Conservation (phyloP, 2,797 vertebrate genomes). For the Amblyraja radiata region DNA sequence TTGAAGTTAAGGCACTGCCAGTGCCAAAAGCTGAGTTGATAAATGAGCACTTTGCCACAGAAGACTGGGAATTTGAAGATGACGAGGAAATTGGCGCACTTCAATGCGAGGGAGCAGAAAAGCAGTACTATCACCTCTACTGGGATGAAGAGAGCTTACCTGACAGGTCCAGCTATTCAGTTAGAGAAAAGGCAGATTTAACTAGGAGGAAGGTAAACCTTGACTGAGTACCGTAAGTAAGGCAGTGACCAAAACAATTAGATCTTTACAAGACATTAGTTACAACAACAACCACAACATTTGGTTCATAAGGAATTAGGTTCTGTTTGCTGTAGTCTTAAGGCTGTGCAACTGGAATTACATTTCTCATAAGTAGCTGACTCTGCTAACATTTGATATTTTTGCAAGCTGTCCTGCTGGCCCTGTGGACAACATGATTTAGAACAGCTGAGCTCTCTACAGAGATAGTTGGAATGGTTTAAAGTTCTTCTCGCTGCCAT, state of each 20-base stretch:
- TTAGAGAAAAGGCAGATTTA: conserved; percentile 30
- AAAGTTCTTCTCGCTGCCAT: background rate
- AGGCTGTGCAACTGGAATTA: background rate
- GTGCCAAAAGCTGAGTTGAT: background rate
- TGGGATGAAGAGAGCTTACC: conserved; percentile 35
- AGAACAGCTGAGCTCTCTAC: background rate
- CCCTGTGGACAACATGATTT: background rate
- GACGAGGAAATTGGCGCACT: conserved; percentile 24
- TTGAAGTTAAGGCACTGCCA: conserved; percentile 10
- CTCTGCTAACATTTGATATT: background rate
- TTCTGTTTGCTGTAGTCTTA: background rate
- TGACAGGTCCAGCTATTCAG: conserved; percentile 19
- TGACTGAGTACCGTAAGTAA: conserved; percentile 13
- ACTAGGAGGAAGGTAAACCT: conserved; percentile 24
- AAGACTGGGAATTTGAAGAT: conserved; percentile 35
- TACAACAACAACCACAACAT: background rate
- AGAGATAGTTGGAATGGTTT: background rate
- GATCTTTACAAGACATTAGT: background rate
- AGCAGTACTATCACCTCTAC: conserved; percentile 36
- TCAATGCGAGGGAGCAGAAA: conserved; percentile 13
- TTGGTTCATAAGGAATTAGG: background rate
- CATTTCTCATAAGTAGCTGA: background rate
- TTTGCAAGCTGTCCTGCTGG: background rate
- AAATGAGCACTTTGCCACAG: conserved; percentile 6
- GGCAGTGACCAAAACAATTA: background rate